Conservation (phyloP, 2,888 invertebrate species). For the Cylloceria caligata region DNA sequence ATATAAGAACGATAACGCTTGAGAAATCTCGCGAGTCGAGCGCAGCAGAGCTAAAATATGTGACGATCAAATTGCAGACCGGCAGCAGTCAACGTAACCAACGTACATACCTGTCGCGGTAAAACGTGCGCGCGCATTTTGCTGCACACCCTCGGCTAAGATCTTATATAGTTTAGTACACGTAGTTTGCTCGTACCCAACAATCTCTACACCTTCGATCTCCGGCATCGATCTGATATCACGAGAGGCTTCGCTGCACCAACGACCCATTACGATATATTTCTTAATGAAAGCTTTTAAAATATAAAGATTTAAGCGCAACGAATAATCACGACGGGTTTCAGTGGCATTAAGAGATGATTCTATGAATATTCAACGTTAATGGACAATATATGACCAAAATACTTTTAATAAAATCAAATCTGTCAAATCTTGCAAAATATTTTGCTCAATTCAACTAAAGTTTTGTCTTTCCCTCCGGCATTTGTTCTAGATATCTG, state of each 20-base stretch:
- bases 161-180: conserved; percentile 53
- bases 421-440: too few species aligned
- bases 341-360: background rate
- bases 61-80: conserved; percentile 71
- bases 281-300: conserved; percentile 52
- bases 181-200: conserved; percentile 44
- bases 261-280: conserved; percentile 16
- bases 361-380: background rate
- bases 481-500: too few species aligned
- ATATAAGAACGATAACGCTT: conserved; percentile 70
- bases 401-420: too few species aligned
- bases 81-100: conserved; percentile 43
- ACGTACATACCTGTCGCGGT: conserved; percentile 14
- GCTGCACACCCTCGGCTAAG: conserved; percentile 58
- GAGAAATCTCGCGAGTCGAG: conserved; percentile 24
- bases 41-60: conserved; percentile 64
- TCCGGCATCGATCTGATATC: conserved; percentile 49
- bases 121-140: conserved; percentile 16
- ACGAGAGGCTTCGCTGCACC: conserved; percentile 9
- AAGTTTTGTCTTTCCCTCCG: too few species aligned
- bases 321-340: conserved; percentile 23
- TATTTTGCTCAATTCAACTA: too few species aligned
- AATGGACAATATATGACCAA: background rate
- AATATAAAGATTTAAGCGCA: conserved; percentile 38
- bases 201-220: conserved; percentile 57